Conservation (phyloP, 2,113 vertebrate genomes). For the Morone chrysops region DNA sequence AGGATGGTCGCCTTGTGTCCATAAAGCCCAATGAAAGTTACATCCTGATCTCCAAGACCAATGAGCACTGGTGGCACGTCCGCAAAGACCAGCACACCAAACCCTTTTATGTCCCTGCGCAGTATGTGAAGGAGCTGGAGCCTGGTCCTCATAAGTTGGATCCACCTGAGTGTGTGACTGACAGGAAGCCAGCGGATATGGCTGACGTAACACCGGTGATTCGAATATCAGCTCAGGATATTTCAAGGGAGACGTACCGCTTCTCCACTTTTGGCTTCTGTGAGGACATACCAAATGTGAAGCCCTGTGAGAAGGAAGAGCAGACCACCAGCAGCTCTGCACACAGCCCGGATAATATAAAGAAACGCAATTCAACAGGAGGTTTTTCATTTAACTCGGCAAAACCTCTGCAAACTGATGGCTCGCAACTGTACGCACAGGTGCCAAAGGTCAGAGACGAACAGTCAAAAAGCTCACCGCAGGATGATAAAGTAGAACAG, state of each 20-base stretch:
- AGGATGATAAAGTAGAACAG: slow-evolving; percentile 2
- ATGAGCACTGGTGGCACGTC: slow-evolving; percentile 95
- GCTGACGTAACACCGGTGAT: background rate
- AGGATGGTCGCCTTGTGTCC: slow-evolving; percentile 87
- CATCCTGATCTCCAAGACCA: slow-evolving; percentile 88
- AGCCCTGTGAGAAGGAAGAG: slow-evolving; percentile 6
- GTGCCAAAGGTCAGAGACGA: background rate
- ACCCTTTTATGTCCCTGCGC: slow-evolving; percentile 92
- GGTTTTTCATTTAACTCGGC: background rate
- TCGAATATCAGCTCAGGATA: background rate
- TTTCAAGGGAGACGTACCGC: slow-evolving; percentile 11
- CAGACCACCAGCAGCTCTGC: background rate
- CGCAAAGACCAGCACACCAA: slow-evolving; percentile 79
- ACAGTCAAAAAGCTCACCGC: background rate
- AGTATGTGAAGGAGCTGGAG: slow-evolving; percentile 88
- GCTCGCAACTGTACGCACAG: background rate
- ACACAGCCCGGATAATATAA: background rate
- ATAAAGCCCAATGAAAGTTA: slow-evolving; percentile 92
- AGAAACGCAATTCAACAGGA: slow-evolving; percentile 13
- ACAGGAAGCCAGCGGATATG: slow-evolving; percentile 10
- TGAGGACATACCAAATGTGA: slow-evolving; percentile 28
- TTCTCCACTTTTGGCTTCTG: slow-evolving; percentile 74
- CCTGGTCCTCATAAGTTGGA: background rate
- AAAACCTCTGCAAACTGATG: background rate
- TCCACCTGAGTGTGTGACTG: background rate